phyloP scores from a whole-genome alignment of 2,888 invertebrate species.

The Athetis lepigone region DNA sequence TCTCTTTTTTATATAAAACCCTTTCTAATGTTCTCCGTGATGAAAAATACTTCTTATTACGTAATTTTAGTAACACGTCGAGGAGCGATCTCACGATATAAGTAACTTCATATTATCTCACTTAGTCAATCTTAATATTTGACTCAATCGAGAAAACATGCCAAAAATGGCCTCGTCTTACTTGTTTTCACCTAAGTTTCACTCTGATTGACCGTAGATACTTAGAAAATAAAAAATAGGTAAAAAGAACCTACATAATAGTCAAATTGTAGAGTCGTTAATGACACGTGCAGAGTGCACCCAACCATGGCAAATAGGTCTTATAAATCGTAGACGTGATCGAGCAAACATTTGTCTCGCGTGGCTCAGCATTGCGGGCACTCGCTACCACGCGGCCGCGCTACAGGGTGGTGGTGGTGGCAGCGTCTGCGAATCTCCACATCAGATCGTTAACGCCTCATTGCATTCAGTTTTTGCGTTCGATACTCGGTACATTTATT shows the following conservation, averaged over 20 bases:
- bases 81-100: background rate
- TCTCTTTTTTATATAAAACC: background rate
- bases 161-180: background rate
- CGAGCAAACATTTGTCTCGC: conserved; percentile 73
- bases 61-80: background rate
- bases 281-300: conserved; percentile 47
- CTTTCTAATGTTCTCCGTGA: too few species aligned
- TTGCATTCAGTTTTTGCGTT: conserved; percentile 75
- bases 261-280: conserved; percentile 40
- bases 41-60: too few species aligned
- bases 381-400: conserved; percentile 56
- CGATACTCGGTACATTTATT: conserved; percentile 54
- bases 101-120: background rate
- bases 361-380: conserved; percentile 83
- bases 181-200: conserved; percentile 40
- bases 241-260: conserved; percentile 28
- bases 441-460: conserved; percentile 76
- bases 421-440: conserved; percentile 58
- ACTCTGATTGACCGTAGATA: conserved; percentile 22
- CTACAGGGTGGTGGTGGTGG: conserved; percentile 1
- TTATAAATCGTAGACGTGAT: conserved; percentile 50
- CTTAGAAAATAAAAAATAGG: conserved; percentile 42
- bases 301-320: conserved; percentile 35
- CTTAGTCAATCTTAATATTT: background rate
- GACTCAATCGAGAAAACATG: background rate